A percentile compares a stretch with the other conserved stretches of the same genome.
Evolutionary conservation across 2,797 vertebrate species (phyloP).

Genomic region (Clarias fuscus): DNA sequence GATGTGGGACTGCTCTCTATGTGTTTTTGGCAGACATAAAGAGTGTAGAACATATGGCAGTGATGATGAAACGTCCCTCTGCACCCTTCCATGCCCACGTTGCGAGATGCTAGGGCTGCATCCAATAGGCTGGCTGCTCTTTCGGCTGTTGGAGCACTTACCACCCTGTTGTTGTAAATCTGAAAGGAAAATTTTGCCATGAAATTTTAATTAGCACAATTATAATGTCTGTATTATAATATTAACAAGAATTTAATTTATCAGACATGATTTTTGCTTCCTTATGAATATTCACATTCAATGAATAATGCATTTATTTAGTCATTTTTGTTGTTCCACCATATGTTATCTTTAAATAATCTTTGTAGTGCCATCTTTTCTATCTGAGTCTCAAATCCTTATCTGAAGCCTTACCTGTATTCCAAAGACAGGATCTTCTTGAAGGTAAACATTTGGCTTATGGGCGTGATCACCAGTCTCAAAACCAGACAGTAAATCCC

Average conservation of each 20-base stretch:
- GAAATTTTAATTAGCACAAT: constrained; percentile 25
- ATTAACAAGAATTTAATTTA: constrained; percentile 42
- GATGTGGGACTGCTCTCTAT: constrained; percentile 92
- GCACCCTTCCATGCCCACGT: constrained; percentile 74
- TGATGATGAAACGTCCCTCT: constrained; percentile 79
- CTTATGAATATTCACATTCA: constrained; percentile 29
- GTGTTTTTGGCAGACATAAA: constrained; percentile 92
- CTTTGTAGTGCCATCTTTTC: neutral
- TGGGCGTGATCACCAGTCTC: constrained; percentile 83
- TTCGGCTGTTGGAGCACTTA: constrained; percentile 89
- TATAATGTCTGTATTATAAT: constrained; percentile 38
- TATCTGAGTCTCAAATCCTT: neutral
- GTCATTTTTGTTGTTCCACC: neutral
- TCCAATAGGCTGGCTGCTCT: constrained; percentile 94
- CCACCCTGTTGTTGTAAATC: constrained; percentile 92
- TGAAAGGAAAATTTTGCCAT: constrained; percentile 58
- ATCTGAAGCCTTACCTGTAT: constrained; percentile 81
- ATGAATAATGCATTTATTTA: constrained; percentile 32
- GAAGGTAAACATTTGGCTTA: constrained; percentile 86
- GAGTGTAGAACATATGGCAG: constrained; percentile 97
- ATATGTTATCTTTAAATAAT: constrained; percentile 11
- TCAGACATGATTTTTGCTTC: constrained; percentile 36
- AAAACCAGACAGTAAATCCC: constrained; percentile 89
- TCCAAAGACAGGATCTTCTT: constrained; percentile 90
- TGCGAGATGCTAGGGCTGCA: constrained; percentile 84